Evolutionary conservation across 2,113 vertebrate species (phyloP), one percentile per base, ranked within the genome.

Genomic region (Nothoprocta perdicaria): DNA sequence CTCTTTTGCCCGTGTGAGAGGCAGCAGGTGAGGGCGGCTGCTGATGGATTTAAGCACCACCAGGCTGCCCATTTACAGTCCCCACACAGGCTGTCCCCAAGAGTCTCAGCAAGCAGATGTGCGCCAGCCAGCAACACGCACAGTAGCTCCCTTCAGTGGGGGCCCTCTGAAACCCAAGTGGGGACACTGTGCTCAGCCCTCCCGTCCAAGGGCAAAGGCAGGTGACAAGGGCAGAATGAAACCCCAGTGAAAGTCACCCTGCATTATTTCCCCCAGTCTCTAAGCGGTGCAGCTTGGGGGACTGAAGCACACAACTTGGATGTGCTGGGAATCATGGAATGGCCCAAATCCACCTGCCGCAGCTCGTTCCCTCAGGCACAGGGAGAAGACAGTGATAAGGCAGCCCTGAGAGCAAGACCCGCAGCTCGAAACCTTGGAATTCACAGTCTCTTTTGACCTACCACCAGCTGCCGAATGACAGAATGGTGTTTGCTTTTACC

Each of bases 301-400:
- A 22, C 48, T 48, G 48, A 19, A 48, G 48, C 48, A 48, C 48
- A 10, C 21, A 23, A 10, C 21, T 48, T 48, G 21, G 48, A 48
- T 23, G 65, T 41, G 23, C 61, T 16, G n/a, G 16, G 14, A 57
- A 35, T 40, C 7, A 5, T 0, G 1, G 15, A 14, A 10, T 7
- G 11, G 16, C 23, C 29, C 55, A 22, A n/a, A 53, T 53, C 23
- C 8, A 19, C 61, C 14, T 11, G 22, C 13, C 19, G 22, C 35
- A 46, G 29, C 55, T 45, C 12, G 33, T 33, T 65, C 22, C 79
- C 48, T 6, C 14, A 27, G 21, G 7, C 14, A 14, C 11, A 27
- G 33, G 35, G 23, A 8, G 12, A n/a, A 13, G 15, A 50, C 57
- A 66, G 68, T 6, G 17, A 2, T 3, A 5, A 0, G 0, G 35